Base-by-base conservation (phyloP, 2,113 vertebrate genomes). In the Odontesthes bonariensis region DNA sequence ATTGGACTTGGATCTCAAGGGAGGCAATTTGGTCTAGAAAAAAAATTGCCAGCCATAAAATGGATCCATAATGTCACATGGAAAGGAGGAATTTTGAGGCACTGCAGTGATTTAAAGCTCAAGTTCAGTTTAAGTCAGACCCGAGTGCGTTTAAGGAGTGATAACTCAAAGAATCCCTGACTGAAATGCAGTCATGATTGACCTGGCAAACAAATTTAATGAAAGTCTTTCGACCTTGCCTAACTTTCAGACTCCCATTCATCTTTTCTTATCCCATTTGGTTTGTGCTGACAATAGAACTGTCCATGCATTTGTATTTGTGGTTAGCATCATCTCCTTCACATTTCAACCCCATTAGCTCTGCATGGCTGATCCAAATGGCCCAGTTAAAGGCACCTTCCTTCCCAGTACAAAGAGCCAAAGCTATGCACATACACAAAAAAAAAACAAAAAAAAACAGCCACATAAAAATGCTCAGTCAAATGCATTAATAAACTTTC, bases 321-420 rank as follows among this genome's bases (percentile, higher is more conserved):
- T 19, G 62, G 58, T 78, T 74, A 35, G 9, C 32, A 22, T 23
- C 5, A 52, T 63, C 73, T 69, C 47, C 61, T 63, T 54, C 86
- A 84, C 79, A 82, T 85, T 88, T 90, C 82, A 77, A 46, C 77
- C 85, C 89, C 82, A 88, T 92, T 91, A 90, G 85, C 80, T 73
- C 59, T 75, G 88, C 86, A 82, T 80, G 84, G 79, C 73, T 83
- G 79, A 84, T 76, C 70, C 86, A 87, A 89, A 75, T 76, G 71
- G 87, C 74, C 86, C 85, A 88, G 72, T 87, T 89, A 88, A 82
- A 83, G 49, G 79, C 61, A 72, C 52, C 7, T 33, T 62, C 63
- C 11, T 85, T 64, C 19, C 55, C 44, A 56, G 9, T 79, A 73
- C 60, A 79, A 58, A 82, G 63, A 75, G 19, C 68, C 6, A 54